Evolutionary conservation across 2,797 vertebrate species (phyloP), one percentile per base, ranked within the genome.

Genomic region (Hoplostethus atlanticus): DNA sequence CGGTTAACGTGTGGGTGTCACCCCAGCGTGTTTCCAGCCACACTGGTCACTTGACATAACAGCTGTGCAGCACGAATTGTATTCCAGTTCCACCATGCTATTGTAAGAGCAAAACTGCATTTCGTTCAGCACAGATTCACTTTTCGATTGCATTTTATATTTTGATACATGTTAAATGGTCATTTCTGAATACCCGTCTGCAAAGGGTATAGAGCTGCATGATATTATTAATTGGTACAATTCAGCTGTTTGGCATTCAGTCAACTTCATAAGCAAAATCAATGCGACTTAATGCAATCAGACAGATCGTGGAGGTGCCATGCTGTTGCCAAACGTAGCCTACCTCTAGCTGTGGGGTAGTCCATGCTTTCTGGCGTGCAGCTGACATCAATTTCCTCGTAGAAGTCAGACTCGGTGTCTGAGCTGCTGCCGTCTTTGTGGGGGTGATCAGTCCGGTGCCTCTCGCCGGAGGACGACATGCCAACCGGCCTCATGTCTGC

Each of bases 341-440:
- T 96, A 99, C 97, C 98, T 97, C 96, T 97, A 82, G 93, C 93
- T 77, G 94, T 95, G 61, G 96, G 96, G 94, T 97, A 99, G 89
- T 98, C 97, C 93, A 96, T 92, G 94, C 94, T 96, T 85, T 99
- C 97, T 76, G 98, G 96, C 87, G 97, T 98, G 94, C 98, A 99
- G 95, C 97, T 98, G 87, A 98, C 98, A 93, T 98, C 97, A 91
- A 98, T 99, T 93, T 99, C 97, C 93, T 99, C 98, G 90, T 98
- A 98, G 94, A 98, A 98, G 94, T 99, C 97, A 77, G 98, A 99
- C 90, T 99, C 98, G 0, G 97, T 97, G 92, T 98, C 97, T 83
- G 98, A 98, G 92, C 97, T 97, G 95, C 96, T 98, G 84, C 94
- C 95, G 83, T 96, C 97, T 92, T 95, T 97, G 87, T 91, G 94